These are phyloP conservation scores for Potamarius usumacintae DNA, from an alignment of 2,113 vertebrate species.

Conservation along the genomic window DNA sequence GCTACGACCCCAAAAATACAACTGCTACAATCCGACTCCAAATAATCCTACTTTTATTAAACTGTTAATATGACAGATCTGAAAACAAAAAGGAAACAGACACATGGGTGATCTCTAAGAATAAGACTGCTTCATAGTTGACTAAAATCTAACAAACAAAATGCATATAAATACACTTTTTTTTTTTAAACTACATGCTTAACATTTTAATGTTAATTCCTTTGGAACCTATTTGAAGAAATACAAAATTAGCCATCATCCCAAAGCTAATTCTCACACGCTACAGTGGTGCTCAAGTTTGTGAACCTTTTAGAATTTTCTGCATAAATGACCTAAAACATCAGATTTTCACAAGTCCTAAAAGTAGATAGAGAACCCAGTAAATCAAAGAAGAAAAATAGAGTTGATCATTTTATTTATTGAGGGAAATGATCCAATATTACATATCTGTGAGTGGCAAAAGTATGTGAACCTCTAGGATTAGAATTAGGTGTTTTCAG, in stretches of 20 bases:
- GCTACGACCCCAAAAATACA: not conserved
- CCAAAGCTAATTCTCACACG: slow-evolving; percentile 1
- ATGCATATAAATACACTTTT: slow-evolving; percentile 79
- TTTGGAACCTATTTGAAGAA: slow-evolving; percentile 21
- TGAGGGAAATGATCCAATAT: too few species aligned
- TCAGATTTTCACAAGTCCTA: too few species aligned
- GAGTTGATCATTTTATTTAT: too few species aligned
- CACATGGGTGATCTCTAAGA: slow-evolving; percentile 37
- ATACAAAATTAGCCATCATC: not conserved
- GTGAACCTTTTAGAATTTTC: too few species aligned
- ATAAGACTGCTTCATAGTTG: slow-evolving; percentile 50
- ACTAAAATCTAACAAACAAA: slow-evolving; percentile 79
- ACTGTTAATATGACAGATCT: slow-evolving; percentile 67
- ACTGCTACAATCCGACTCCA: not conserved
- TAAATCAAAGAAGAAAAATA: too few species aligned
- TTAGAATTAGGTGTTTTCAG: too few species aligned
- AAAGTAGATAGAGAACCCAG: too few species aligned
- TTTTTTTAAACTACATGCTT: not conserved
- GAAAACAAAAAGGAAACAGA: slow-evolving; percentile 56
- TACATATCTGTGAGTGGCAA: too few species aligned
- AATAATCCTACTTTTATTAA: slow-evolving; percentile 51
- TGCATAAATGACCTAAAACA: too few species aligned
- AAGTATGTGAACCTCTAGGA: too few species aligned
- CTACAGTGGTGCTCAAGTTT: too few species aligned
- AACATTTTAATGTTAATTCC: slow-evolving; percentile 1